phyloP scores from a whole-genome alignment of 1,140 invertebrate genomes.

The Diuraphis noxia region DNA sequence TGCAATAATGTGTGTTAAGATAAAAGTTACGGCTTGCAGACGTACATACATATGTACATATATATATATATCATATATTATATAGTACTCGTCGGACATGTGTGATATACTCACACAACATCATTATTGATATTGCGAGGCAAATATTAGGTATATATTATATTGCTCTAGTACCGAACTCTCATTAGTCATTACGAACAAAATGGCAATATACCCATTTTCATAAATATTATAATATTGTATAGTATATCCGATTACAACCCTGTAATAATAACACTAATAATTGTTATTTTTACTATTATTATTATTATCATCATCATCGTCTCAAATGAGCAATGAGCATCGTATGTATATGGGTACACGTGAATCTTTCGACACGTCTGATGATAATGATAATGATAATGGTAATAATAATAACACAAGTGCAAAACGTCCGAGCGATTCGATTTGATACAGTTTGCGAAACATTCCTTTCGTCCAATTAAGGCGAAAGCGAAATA shows the following conservation, averaged over 20 bases:
- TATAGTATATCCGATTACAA: neutral
- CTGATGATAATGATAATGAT: neutral
- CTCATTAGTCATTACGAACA: neutral
- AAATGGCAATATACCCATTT: neutral
- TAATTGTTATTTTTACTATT: neutral
- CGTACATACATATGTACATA: no score
- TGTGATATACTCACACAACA: neutral
- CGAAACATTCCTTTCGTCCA: conserved; percentile 30
- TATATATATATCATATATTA: neutral
- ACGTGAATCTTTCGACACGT: neutral
- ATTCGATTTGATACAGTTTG: conserved; percentile 39
- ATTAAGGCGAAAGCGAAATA: conserved; percentile 45
- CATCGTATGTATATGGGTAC: neutral
- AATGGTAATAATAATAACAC: neutral
- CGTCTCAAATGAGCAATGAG: neutral
- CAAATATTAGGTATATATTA: neutral
- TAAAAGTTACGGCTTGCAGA: neutral
- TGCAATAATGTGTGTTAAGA: neutral
- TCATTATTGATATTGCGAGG: neutral
- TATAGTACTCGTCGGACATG: neutral
- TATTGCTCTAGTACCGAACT: neutral
- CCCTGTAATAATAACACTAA: neutral
- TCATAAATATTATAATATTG: neutral
- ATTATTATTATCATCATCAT: neutral
- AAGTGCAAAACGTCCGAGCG: conserved; percentile 1